Evolutionary conservation across 2,113 vertebrate species (phyloP).

Genomic region (Neoarius graeffei): DNA sequence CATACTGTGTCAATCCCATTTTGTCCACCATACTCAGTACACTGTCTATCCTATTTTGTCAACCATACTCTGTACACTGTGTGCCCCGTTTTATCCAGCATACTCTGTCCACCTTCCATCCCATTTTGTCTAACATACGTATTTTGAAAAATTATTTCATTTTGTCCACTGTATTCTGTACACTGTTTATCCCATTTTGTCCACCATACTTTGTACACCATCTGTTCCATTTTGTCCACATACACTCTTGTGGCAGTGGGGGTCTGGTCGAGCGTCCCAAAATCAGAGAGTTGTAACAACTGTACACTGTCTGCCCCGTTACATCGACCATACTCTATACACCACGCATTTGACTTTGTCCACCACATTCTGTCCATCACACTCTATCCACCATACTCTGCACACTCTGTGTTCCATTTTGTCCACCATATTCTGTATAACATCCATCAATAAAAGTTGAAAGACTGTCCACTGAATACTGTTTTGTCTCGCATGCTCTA

Average conservation of each 20-base stretch:
- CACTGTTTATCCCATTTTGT: not conserved
- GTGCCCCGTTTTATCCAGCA: not conserved
- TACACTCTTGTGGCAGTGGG: not conserved
- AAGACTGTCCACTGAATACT: not conserved
- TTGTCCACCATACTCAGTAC: not conserved
- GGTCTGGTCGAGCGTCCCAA: no score
- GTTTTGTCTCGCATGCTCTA: not conserved
- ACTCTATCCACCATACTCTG: not conserved
- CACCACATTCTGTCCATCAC: not conserved
- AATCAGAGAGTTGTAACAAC: no score
- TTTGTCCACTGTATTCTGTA: not conserved
- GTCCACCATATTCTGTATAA: not conserved
- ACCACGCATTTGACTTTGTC: not conserved
- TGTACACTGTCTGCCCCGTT: not conserved
- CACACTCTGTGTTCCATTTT: not conserved
- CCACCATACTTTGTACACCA: not conserved
- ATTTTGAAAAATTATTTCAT: not conserved
- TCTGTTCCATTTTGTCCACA: not conserved
- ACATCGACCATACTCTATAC: not conserved
- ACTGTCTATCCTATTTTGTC: not conserved
- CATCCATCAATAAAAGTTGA: not conserved
- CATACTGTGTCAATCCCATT: not conserved
- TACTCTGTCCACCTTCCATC: not conserved
- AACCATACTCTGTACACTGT: not conserved
- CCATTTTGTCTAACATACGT: not conserved